phyloP scores from a whole-genome alignment of 2,113 vertebrate species.

The zebrafish (Danio rerio) region GRCz12tu NC_133176.1:35478001-35478500 shows the following conservation, averaged over 20 bases:
- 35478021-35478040: background rate
- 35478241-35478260: background rate
- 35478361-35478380: too few species aligned
- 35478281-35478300: too few species aligned
- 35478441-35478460: too few species aligned
- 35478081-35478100: background rate
- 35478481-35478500: too few species aligned
- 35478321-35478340: too few species aligned
- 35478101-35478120: background rate
- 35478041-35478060: background rate
- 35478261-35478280: too few species aligned
- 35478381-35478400: too few species aligned
- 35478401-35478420: too few species aligned
- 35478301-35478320: too few species aligned
- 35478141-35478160: background rate
- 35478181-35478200: slow-evolving; percentile 5
- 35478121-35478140: background rate
- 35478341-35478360: too few species aligned
- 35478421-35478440: too few species aligned
- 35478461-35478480: too few species aligned
- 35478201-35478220: background rate
- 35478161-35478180: slow-evolving; percentile 2
- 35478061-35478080: background rate
- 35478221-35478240: background rate
- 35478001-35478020: background rate